Evolutionary conservation across 2,797 vertebrate genomes (phyloP), one percentile per base, ranked within the genome.

Genomic region (Mormyrops boulengeri): DNA sequence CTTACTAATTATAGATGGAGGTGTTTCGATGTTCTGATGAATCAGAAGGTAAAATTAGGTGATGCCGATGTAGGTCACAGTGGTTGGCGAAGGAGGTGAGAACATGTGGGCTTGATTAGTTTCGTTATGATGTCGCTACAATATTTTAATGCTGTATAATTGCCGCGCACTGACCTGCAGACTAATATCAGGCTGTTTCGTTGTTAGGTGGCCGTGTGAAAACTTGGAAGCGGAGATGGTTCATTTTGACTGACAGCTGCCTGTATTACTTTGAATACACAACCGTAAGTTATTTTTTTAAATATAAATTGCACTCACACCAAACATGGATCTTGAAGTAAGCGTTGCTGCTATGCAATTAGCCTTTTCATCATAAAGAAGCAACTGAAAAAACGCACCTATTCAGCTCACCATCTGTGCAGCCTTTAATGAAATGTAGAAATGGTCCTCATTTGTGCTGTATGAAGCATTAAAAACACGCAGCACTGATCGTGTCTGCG

Each of bases 231-330:
- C 95, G 98, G 49, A 94, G 98, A 90, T 98, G 98, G 98, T 98
- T 98, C 94, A 98, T 98, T 93, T 95, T 98, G 91, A 98, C 97
- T 0, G 98, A 98, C 95, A 98, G 98, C 95, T 98, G 97, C 94
- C 96, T 98, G 92, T 98, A 98, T 95, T 98, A 98, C 92, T 98
- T 98, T 55, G 98, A 98, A 92, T 98, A 98, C 94, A 98, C 98
- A 0, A 98, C 98, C 92, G 98, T 98, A 94, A 96, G 97, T 93
- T 92, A 3, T 41, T 12, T 55, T 22, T 53, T n/a, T 19, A 17
- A 14, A 53, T 2, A 66, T 34, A 34, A 12, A 22, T 60, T 57
- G 34, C 26, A 41, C 3, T 87, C 17, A 47, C n/a, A 38, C 52
- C 12, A 47, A 77, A 30, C 5, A 62, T 49, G 41, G 19, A 19